Conservation (phyloP, 2,113 vertebrate species). For the Trichomycterus rosablanca region DNA sequence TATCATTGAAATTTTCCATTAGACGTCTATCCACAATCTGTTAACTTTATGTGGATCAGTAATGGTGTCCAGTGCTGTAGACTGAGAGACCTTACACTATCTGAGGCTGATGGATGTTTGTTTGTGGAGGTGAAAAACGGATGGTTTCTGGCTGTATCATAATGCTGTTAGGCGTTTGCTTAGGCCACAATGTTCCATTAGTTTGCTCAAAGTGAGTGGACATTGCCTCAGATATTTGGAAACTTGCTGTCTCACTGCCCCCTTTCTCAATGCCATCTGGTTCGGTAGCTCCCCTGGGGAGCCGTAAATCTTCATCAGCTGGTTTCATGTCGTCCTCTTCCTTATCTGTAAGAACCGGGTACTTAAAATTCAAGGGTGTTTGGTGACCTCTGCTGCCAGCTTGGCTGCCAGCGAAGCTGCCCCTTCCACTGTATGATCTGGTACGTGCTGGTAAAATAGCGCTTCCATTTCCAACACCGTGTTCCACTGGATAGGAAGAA, state of each 20-base stretch:
- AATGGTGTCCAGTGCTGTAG: background rate
- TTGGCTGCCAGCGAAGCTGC: constrained; percentile 23
- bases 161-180: constrained; percentile 46
- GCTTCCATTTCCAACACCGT: constrained; percentile 56
- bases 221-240: constrained; percentile 77
- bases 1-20: too few species aligned
- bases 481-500: constrained; percentile 37
- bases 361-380: constrained; percentile 46
- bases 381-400: constrained; percentile 47
- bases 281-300: constrained; percentile 52
- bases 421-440: constrained; percentile 39
- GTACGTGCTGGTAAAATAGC: constrained; percentile 44
- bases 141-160: constrained; percentile 32
- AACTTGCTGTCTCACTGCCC: constrained; percentile 65
- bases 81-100: constrained; percentile 68
- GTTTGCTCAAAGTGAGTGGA: constrained; percentile 71
- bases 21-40: too few species aligned
- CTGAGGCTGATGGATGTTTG: constrained; percentile 83
- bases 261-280: constrained; percentile 60
- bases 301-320: constrained; percentile 47
- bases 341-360: constrained; percentile 54
- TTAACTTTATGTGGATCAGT: background rate
- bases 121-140: constrained; percentile 37
- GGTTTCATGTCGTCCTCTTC: constrained; percentile 59
- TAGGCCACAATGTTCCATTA: constrained; percentile 76